phyloP scores from a whole-genome alignment of 2,113 vertebrate genomes.

The Monarcha castaneiventris region DNA sequence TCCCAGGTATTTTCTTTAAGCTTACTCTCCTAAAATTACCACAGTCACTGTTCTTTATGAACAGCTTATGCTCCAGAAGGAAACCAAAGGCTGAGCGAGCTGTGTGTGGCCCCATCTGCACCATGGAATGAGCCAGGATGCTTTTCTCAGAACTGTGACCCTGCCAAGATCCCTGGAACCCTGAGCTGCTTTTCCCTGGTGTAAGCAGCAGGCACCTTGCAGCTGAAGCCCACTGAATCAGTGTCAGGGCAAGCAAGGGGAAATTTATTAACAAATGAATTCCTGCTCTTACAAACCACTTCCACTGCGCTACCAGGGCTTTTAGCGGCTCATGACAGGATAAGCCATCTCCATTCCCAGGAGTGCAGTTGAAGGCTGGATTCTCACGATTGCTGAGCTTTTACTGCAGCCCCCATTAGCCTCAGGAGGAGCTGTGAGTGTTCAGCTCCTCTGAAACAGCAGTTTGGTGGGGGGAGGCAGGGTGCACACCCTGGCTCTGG shows the following conservation, averaged over 20 bases:
- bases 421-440: neutral
- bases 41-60: neutral
- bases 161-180: neutral
- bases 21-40: neutral
- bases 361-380: neutral
- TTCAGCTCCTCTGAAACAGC: neutral
- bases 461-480: neutral
- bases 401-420: neutral
- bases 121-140: neutral
- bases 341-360: neutral
- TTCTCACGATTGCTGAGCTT: neutral
- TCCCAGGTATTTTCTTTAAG: neutral
- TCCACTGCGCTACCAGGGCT: neutral
- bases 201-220: neutral
- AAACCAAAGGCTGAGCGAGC: neutral
- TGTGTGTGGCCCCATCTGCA: neutral
- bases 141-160: neutral
- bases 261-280: constrained; percentile 22
- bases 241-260: neutral
- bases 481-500: neutral
- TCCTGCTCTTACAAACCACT: constrained; percentile 20
- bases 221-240: neutral
- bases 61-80: neutral
- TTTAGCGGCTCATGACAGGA: neutral
- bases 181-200: neutral